Percentiles rank a stretch among this genome's conserved stretches.
Conservation (phyloP, 2,113 vertebrate species). For the Myodes glareolus region DNA sequence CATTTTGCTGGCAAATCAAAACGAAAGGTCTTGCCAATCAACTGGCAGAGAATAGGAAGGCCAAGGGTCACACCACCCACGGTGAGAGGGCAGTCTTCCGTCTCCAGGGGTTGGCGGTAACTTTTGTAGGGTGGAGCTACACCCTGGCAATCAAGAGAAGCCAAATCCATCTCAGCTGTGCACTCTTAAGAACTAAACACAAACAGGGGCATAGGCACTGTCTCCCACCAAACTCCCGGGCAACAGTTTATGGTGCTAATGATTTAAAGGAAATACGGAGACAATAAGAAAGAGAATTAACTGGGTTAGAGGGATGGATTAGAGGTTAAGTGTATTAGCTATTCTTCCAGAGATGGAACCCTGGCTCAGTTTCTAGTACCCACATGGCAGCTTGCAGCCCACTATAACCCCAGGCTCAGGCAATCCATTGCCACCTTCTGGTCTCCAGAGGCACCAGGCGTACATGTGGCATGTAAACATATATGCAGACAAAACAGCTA, state of each 20-base stretch:
- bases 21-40: slow-evolving; percentile 29
- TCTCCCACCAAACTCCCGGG: not conserved
- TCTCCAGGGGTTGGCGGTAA: not conserved
- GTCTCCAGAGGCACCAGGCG: not conserved
- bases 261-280: not conserved
- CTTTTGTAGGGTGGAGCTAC: not conserved
- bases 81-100: not conserved
- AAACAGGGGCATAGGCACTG: not conserved
- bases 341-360: not conserved
- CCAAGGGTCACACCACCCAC: not conserved
- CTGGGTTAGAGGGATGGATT: too few species aligned
- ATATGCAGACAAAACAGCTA: not conserved
- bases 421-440: not conserved
- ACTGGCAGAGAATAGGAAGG: slow-evolving; percentile 4
- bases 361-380: not conserved
- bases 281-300: not conserved
- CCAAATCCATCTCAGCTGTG: not conserved
- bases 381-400: not conserved
- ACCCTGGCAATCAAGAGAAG: not conserved
- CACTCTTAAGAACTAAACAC: not conserved
- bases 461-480: not conserved
- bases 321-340: not conserved
- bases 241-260: not conserved
- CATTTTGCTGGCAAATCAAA: slow-evolving; percentile 55
- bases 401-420: not conserved